A percentile compares a stretch with the other conserved stretches of the same genome.
Conservation (phyloP, 2,888 invertebrate species). For the Tupiocoris notatus region DNA sequence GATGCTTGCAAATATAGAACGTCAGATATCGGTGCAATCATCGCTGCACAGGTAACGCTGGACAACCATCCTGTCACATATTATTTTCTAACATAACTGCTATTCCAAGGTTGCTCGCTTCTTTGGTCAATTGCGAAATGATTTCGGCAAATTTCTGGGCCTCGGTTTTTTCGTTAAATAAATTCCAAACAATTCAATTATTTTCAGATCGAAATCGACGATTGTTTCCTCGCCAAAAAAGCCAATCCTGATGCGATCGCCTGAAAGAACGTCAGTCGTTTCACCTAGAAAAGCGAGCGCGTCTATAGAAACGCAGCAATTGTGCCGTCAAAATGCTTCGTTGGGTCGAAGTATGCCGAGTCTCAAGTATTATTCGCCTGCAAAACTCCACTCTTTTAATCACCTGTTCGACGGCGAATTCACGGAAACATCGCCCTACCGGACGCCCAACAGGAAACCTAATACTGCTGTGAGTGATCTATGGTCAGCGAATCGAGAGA, state of each 20-base stretch:
- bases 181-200: too few relatives aligned
- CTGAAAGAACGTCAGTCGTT: conserved; percentile 15
- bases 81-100: too few relatives aligned
- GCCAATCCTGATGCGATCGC: conserved; percentile 25
- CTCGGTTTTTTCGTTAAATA: too few relatives aligned
- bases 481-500: too few relatives aligned
- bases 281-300: background rate
- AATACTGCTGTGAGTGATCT: conserved; percentile 35
- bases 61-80: too few relatives aligned
- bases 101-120: too few relatives aligned
- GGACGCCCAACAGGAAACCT: conserved; percentile 34
- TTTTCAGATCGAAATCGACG: conserved; percentile 36
- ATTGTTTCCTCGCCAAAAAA: conserved; percentile 39
- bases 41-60: conserved; percentile 20
- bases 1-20: conserved; percentile 44
- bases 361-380: conserved; percentile 36
- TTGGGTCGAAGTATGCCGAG: conserved; percentile 25
- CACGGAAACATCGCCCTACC: conserved; percentile 1
- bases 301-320: background rate
- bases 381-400: conserved; percentile 38
- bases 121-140: too few relatives aligned
- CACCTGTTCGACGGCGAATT: conserved; percentile 31
- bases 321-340: background rate
- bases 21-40: conserved; percentile 24
- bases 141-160: too few relatives aligned